phyloP scores from a whole-genome alignment of 2,888 invertebrate species.

The Cryptus viduatorius region DNA sequence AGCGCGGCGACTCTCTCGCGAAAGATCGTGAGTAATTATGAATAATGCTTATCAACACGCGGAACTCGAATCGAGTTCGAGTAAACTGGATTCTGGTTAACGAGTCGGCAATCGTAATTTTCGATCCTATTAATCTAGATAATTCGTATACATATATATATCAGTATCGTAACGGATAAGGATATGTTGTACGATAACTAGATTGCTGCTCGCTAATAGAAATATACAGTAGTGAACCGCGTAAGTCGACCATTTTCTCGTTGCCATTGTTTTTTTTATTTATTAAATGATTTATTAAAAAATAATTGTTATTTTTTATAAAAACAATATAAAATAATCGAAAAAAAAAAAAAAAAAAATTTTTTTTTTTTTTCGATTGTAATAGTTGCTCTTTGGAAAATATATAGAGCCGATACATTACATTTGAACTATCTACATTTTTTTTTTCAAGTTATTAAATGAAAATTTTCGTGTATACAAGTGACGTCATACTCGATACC shows the following conservation, averaged over 20 bases:
- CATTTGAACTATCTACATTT: background rate
- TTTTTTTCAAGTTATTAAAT: background rate
- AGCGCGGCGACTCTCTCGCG: background rate
- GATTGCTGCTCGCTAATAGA: background rate
- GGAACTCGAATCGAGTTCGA: background rate
- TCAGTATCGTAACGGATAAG: constrained; percentile 6
- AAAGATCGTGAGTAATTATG: constrained; percentile 34
- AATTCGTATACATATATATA: background rate
- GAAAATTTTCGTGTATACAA: constrained; percentile 49
- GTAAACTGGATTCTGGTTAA: constrained; percentile 40
- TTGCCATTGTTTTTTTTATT: background rate
- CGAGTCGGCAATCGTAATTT: constrained; percentile 28
- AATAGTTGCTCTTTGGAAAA: background rate
- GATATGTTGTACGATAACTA: background rate
- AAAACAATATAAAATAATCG: too few relatives aligned
- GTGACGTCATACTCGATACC: constrained; percentile 55
- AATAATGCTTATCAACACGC: constrained; percentile 39
- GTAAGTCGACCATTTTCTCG: background rate
- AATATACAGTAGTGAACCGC: background rate
- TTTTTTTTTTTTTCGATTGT: background rate
- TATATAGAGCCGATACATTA: background rate
- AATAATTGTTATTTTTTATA: background rate
- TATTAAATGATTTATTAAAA: background rate
- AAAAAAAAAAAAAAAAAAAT: too few relatives aligned
- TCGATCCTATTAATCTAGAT: constrained; percentile 16